Evolutionary conservation across 2,797 vertebrate genomes (phyloP).

Genomic region (Otolemur crassicaudatus): DNA sequence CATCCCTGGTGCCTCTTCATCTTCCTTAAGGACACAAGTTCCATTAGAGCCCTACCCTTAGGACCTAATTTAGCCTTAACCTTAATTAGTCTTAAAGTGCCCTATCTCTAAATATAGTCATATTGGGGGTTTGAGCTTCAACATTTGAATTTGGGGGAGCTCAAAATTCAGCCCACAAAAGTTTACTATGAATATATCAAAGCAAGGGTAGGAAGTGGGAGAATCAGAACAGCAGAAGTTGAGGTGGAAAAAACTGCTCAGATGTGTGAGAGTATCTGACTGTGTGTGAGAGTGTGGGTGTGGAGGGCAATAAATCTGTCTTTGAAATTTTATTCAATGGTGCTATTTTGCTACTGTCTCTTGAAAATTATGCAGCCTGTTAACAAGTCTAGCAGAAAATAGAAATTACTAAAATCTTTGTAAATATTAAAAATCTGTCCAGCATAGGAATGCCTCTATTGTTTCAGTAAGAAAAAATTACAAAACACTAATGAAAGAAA

Average conservation of each 20-base stretch:
- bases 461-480: too few species aligned
- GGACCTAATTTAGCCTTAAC: too few species aligned
- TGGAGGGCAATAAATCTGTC: neutral
- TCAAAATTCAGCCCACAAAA: too few species aligned
- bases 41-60: too few species aligned
- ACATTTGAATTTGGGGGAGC: too few species aligned
- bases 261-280: neutral
- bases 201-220: neutral
- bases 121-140: too few species aligned
- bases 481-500: too few species aligned
- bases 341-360: neutral
- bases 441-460: neutral
- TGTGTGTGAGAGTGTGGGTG: neutral
- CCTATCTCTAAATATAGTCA: too few species aligned
- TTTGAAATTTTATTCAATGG: constrained; percentile 3
- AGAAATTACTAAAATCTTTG: constrained; percentile 27
- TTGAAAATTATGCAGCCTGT: neutral
- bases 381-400: constrained; percentile 52
- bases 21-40: too few species aligned
- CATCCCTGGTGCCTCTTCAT: too few species aligned
- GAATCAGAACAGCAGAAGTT: neutral
- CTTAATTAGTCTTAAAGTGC: too few species aligned
- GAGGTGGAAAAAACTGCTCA: neutral
- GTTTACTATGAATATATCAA: neutral
- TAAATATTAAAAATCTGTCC: constrained; percentile 43